A percentile compares a stretch with the other conserved stretches of the same genome.
Evolutionary conservation across 1,140 invertebrate genomes (phyloP).

Genomic region (Drosophila truncata): DNA sequence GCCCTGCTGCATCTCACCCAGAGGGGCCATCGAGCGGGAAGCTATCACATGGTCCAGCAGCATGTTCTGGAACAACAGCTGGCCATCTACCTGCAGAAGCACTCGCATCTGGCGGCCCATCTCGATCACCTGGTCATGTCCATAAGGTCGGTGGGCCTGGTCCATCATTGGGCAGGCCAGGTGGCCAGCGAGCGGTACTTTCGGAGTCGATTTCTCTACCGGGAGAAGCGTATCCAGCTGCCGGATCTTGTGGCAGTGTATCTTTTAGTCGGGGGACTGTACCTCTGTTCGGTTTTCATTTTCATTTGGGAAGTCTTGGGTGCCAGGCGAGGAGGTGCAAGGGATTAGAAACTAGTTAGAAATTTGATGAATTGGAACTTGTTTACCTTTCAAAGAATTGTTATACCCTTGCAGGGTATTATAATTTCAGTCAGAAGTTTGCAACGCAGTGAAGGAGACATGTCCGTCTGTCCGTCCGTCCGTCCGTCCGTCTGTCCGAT

Average conservation of each 20-base stretch:
- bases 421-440: no score
- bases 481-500: no score
- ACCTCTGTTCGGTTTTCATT: constrained; percentile 33
- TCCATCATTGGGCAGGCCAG: constrained; percentile 50
- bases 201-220: constrained; percentile 35
- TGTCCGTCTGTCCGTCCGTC: no score
- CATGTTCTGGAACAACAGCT: constrained; percentile 60
- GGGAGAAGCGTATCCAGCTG: constrained; percentile 39
- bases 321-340: background rate
- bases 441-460: no score
- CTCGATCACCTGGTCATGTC: constrained; percentile 55
- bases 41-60: constrained; percentile 53
- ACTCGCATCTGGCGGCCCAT: constrained; percentile 51
- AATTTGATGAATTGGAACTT: background rate
- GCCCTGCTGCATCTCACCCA: constrained; percentile 41
- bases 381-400: no score
- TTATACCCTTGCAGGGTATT: no score
- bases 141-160: constrained; percentile 53
- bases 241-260: constrained; percentile 50
- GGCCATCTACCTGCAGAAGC: constrained; percentile 62
- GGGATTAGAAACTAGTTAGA: background rate
- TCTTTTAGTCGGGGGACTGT: constrained; percentile 22
- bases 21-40: constrained; percentile 20
- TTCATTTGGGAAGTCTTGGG: constrained; percentile 46
- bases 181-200: constrained; percentile 52